Percentiles rank a stretch among this genome's conserved stretches.
phyloP scores from a whole-genome alignment of 2,888 invertebrate genomes.

The Geophilus truncorum region DNA sequence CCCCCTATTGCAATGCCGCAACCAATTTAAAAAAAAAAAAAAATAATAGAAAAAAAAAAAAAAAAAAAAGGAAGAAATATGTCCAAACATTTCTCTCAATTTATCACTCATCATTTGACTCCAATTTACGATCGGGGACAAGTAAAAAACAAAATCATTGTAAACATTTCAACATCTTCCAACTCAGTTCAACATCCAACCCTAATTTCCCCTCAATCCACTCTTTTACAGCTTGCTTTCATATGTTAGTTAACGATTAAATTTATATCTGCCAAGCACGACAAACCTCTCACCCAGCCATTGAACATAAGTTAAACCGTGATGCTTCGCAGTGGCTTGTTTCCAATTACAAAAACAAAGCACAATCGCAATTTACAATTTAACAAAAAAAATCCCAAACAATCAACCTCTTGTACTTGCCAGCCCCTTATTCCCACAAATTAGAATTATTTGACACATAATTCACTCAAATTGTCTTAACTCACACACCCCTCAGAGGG shows the following conservation, averaged over 20 bases:
- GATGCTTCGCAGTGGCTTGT: neutral
- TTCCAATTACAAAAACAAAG: neutral
- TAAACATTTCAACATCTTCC: too few species aligned
- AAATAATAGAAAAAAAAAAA: too few species aligned
- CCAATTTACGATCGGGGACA: too few species aligned
- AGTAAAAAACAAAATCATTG: too few species aligned
- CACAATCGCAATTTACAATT: neutral
- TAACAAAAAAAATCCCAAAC: neutral
- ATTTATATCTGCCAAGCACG: neutral
- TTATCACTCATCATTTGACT: too few species aligned
- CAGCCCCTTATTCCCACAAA: neutral
- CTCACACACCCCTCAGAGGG: neutral
- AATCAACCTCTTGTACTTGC: neutral
- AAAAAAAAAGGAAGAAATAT: too few species aligned
- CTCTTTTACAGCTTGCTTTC: neutral
- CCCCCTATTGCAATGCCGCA: too few species aligned
- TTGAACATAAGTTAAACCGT: neutral
- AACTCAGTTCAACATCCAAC: too few species aligned
- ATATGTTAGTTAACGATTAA: neutral
- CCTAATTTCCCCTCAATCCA: too few species aligned
- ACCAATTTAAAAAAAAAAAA: too few species aligned
- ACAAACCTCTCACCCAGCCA: too few species aligned
- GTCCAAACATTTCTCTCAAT: too few species aligned
- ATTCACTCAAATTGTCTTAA: neutral
- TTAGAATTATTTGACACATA: neutral